Evolutionary conservation across 1,140 invertebrate genomes (phyloP).

Genomic region (Leptinotarsa texana): DNA sequence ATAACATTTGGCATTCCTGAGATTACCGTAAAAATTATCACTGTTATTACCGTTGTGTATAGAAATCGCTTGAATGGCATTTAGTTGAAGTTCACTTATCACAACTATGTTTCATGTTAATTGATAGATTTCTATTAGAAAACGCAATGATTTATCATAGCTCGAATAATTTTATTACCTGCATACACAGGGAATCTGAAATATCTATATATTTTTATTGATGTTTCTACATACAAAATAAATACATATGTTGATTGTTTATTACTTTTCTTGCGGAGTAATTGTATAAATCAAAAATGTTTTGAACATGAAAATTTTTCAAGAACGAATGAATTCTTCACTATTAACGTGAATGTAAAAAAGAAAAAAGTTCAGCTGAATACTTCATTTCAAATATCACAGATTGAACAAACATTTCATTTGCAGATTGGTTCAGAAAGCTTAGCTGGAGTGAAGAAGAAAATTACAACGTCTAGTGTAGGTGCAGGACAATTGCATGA

Average conservation of each 20-base stretch:
- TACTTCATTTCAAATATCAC: too few relatives aligned
- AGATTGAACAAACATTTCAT: not conserved
- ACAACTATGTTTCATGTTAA: not conserved
- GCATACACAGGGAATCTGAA: not conserved
- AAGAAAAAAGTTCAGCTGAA: too few relatives aligned
- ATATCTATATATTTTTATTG: too few relatives aligned
- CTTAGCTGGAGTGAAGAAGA: not conserved
- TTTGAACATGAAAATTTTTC: too few relatives aligned
- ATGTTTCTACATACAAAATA: too few relatives aligned
- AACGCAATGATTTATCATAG: conserved; percentile 6
- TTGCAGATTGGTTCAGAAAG: not conserved
- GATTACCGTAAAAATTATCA: not conserved
- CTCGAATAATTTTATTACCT: not conserved
- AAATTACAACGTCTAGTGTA: not conserved
- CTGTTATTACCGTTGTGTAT: not conserved
- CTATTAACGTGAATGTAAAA: too few relatives aligned
- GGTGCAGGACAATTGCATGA: conserved; percentile 4
- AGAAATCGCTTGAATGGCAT: not conserved
- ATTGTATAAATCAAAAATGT: too few relatives aligned
- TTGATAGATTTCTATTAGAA: conserved; percentile 8
- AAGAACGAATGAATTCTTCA: too few relatives aligned
- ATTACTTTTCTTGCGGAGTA: too few relatives aligned
- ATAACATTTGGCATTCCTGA: conserved; percentile 1
- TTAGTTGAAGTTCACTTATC: not conserved
- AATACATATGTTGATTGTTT: too few relatives aligned